These are phyloP conservation scores for Meandrusa payeni DNA, from an alignment of 2,888 invertebrate species.

Conservation along the genomic window DNA sequence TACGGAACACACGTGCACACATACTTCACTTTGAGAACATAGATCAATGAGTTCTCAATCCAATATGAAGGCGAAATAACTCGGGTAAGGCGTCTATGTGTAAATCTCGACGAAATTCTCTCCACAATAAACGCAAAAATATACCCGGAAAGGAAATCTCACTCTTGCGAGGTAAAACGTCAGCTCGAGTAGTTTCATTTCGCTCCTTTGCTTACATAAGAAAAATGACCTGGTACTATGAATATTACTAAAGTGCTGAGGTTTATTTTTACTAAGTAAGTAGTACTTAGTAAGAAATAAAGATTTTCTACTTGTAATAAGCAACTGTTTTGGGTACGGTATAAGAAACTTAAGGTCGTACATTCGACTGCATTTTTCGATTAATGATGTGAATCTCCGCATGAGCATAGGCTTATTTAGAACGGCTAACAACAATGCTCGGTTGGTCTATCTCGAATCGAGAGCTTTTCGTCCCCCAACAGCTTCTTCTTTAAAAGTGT, in stretches of 20 bases:
- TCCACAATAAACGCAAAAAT: constrained; percentile 12
- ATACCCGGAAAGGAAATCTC: constrained; percentile 10
- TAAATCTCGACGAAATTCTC: constrained; percentile 8
- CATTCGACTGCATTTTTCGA: no score
- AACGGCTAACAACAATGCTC: no score
- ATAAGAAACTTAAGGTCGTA: no score
- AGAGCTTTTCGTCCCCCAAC: no score
- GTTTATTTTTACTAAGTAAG: not conserved
- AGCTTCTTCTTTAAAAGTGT: no score
- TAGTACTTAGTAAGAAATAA: no score
- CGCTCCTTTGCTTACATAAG: constrained; percentile 12
- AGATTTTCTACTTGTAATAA: not conserved
- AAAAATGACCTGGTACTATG: constrained; percentile 13
- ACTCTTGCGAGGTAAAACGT: constrained; percentile 9
- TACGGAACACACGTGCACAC: no score
- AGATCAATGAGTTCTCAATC: constrained; percentile 8
- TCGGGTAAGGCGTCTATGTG: constrained; percentile 6
- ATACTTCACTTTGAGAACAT: no score
- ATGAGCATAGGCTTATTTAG: no score
- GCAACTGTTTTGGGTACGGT: no score
- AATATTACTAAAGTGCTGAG: constrained; percentile 5
- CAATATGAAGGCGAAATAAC: constrained; percentile 9
- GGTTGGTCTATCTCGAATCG: no score
- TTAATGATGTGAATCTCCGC: no score
- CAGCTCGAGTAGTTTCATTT: constrained; percentile 13